Conservation (phyloP, 2,888 invertebrate species). For the Trissonchulus latispiculum region DNA sequence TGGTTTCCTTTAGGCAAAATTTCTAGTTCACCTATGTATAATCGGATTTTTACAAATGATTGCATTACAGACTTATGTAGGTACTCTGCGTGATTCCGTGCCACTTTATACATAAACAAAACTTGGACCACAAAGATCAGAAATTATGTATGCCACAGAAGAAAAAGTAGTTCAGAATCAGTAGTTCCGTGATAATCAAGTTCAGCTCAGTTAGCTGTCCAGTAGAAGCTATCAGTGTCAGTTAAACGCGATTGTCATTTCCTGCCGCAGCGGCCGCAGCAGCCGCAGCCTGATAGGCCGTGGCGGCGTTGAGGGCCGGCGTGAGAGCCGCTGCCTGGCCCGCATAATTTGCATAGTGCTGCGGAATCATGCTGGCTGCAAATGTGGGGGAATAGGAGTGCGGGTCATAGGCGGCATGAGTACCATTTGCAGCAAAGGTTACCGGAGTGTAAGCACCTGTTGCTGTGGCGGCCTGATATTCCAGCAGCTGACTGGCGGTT, state of each 20-base stretch:
- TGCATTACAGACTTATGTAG: no score
- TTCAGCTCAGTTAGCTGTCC: no score
- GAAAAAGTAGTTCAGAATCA: no score
- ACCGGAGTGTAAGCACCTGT: neutral
- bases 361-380: neutral
- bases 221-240: no score
- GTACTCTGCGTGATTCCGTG: no score
- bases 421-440: neutral
- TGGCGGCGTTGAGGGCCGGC: neutral
- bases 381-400: neutral
- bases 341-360: neutral
- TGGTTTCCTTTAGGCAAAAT: no score
- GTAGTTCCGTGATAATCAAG: no score
- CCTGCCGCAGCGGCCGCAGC: constrained; percentile 19
- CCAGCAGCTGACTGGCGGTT: neutral
- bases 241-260: neutral
- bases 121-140: no score
- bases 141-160: no score
- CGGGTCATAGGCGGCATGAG: constrained; percentile 18
- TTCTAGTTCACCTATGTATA: no score
- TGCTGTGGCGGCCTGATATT: neutral
- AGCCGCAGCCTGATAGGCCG: constrained; percentile 7
- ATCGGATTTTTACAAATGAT: no score
- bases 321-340: neutral
- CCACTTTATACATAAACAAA: no score